Conservation (phyloP, 2,797 vertebrate species). For the Nasua narica region DNA sequence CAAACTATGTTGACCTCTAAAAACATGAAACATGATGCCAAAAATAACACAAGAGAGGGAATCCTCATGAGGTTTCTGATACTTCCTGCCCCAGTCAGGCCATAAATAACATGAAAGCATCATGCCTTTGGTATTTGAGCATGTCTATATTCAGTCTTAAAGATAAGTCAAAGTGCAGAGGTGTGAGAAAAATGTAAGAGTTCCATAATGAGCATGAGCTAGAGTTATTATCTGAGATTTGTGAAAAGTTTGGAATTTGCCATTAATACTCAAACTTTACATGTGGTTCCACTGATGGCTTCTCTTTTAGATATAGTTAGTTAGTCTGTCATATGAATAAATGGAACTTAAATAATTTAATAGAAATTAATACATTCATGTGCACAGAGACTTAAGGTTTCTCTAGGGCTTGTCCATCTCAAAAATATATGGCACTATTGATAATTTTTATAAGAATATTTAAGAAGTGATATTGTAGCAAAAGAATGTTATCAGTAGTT, state of each 20-base stretch:
- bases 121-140: conserved; percentile 66
- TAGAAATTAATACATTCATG: not conserved
- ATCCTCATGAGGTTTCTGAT: conserved; percentile 66
- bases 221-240: not conserved
- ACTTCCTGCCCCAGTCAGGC: conserved; percentile 59
- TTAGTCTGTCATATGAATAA: not conserved
- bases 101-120: conserved; percentile 64
- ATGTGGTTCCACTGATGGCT: not conserved
- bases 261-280: not conserved
- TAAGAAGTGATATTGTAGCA: not conserved
- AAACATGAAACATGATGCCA: conserved; percentile 22
- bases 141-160: conserved; percentile 27
- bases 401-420: not conserved
- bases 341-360: not conserved
- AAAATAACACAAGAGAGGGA: conserved; percentile 58
- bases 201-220: not conserved
- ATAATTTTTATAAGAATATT: not conserved
- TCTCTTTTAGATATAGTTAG: not conserved
- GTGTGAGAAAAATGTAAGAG: conserved; percentile 63
- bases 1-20: conserved; percentile 6
- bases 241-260: not conserved
- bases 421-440: not conserved
- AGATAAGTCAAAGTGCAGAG: conserved; percentile 41
- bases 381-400: not conserved
- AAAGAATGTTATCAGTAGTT: not conserved